These are phyloP conservation scores for Neopelma chrysocephalum DNA, from an alignment of 2,797 vertebrate species.

Conservation along the genomic window DNA sequence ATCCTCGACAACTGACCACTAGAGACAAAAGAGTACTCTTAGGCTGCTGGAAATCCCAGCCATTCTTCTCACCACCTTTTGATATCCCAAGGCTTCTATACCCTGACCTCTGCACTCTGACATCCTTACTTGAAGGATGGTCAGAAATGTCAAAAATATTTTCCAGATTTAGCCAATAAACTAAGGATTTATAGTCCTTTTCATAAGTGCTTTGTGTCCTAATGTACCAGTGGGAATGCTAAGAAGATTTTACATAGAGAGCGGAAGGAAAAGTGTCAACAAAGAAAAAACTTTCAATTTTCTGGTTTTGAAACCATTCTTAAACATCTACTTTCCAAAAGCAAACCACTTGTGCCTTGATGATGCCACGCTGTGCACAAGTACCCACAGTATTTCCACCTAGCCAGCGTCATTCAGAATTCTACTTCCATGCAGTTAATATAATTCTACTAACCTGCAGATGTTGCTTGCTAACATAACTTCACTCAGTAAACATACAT, in stretches of 20 bases:
- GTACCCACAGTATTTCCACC: not conserved
- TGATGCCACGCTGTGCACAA: accelerated
- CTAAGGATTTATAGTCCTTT: slow-evolving; percentile 21
- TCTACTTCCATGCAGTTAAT: not conserved
- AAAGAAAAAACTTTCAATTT: not conserved
- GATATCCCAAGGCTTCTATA: slow-evolving; percentile 62
- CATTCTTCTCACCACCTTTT: slow-evolving; percentile 75
- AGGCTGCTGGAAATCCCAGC: slow-evolving; percentile 58
- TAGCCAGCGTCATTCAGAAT: not conserved
- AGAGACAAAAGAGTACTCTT: slow-evolving; percentile 78
- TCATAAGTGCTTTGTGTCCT: not conserved
- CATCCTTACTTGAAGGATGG: slow-evolving; percentile 63
- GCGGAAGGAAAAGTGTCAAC: not conserved
- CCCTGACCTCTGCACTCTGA: slow-evolving; percentile 75
- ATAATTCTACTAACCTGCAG: not conserved
- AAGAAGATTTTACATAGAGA: not conserved
- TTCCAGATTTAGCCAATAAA: slow-evolving; percentile 51
- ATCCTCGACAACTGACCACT: slow-evolving; percentile 64
- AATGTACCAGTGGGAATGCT: not conserved
- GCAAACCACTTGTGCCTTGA: not conserved
- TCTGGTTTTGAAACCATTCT: not conserved
- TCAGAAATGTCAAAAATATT: slow-evolving; percentile 65
- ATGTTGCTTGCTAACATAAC: not conserved
- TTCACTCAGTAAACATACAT: not conserved
- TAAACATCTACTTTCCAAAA: not conserved